Conservation (phyloP, 2,888 invertebrate species). For the Cheilosia scutellata region DNA sequence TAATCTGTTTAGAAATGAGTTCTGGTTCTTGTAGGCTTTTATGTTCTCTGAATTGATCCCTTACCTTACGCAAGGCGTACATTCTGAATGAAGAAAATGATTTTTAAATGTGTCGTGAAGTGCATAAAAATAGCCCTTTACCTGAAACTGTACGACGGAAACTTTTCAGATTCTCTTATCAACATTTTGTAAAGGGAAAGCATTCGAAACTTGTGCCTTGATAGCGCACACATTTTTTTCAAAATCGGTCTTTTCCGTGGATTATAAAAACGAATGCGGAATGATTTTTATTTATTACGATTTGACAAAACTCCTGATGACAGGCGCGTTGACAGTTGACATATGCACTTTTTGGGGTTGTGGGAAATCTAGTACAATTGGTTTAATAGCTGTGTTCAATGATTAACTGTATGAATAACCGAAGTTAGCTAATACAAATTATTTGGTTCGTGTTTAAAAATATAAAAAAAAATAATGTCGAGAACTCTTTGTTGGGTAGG, state of each 20-base stretch:
- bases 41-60: slow-evolving; percentile 52
- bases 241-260: not conserved
- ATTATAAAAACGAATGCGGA: not conserved
- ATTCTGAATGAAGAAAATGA: slow-evolving; percentile 13
- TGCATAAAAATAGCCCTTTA: not conserved
- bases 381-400: not conserved
- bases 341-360: not conserved
- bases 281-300: slow-evolving; percentile 2
- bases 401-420: not conserved
- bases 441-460: no score
- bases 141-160: slow-evolving; percentile 60
- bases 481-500: no score
- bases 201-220: slow-evolving; percentile 43
- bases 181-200: slow-evolving; percentile 58
- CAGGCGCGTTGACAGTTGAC: not conserved
- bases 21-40: slow-evolving; percentile 23
- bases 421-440: no score
- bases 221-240: slow-evolving; percentile 39
- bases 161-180: slow-evolving; percentile 56
- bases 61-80: slow-evolving; percentile 53
- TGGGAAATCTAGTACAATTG: not conserved
- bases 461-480: no score
- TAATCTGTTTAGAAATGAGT: slow-evolving; percentile 28
- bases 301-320: not conserved
- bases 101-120: not conserved